A percentile compares a stretch with the other conserved stretches of the same genome.
Conservation (phyloP, 1,140 invertebrate genomes). For the Hyposmocoma kahamanoa region DNA sequence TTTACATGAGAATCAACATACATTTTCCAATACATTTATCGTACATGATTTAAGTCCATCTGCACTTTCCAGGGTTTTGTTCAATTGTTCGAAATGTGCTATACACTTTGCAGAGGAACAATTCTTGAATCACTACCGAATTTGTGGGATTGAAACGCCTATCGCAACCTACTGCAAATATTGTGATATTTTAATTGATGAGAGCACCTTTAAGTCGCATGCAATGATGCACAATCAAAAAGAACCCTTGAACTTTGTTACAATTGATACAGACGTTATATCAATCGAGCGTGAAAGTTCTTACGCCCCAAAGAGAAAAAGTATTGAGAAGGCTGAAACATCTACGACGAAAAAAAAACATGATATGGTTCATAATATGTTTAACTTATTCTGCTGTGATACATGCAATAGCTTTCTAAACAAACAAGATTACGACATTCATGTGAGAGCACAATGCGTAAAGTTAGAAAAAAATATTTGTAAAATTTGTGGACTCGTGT, state of each 20-base stretch:
- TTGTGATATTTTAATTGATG: slow-evolving; percentile 38
- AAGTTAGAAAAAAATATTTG: slow-evolving; percentile 25
- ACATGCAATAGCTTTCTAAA: slow-evolving; percentile 41
- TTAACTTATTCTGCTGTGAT: slow-evolving; percentile 28
- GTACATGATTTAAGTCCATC: slow-evolving; percentile 23
- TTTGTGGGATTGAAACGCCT: slow-evolving; percentile 20
- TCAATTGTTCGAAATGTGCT: slow-evolving; percentile 37
- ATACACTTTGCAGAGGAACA: slow-evolving; percentile 32
- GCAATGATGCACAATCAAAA: too few relatives aligned
- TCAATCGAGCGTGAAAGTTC: too few relatives aligned
- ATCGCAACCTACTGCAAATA: slow-evolving; percentile 28
- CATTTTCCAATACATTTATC: slow-evolving; percentile 22
- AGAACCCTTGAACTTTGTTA: too few relatives aligned
- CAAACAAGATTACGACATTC: slow-evolving; percentile 15
- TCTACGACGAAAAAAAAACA: too few relatives aligned
- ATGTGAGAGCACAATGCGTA: slow-evolving; percentile 25
- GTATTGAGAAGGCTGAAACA: too few relatives aligned
- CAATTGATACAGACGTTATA: too few relatives aligned
- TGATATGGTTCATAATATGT: too few relatives aligned
- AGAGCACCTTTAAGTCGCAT: not conserved
- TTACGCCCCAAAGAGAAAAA: too few relatives aligned
- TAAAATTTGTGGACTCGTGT: slow-evolving; percentile 39
- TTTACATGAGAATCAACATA: slow-evolving; percentile 41
- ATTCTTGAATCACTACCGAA: slow-evolving; percentile 23
- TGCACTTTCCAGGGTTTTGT: slow-evolving; percentile 21